Conservation (phyloP, 2,113 vertebrate genomes). For the Muscicapa adusta region DNA sequence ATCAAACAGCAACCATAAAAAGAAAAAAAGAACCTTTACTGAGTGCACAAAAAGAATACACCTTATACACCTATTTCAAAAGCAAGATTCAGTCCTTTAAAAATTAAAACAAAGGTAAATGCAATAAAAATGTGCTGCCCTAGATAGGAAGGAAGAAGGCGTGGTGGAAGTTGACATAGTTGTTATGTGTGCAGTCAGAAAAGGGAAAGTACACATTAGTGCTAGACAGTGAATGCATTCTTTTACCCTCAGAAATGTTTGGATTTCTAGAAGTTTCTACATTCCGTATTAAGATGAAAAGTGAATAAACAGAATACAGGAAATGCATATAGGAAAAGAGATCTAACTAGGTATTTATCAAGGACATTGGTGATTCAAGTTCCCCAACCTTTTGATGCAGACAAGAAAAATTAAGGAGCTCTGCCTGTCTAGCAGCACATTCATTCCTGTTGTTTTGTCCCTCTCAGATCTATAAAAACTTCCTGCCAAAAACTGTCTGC, state of each 20-base stretch:
- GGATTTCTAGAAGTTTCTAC: not conserved
- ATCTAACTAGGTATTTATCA: not conserved
- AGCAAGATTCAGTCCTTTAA: not conserved
- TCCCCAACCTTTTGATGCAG: not conserved
- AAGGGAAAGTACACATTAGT: not conserved
- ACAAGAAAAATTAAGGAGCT: not conserved
- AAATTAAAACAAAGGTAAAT: not conserved
- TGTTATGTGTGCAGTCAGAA: not conserved
- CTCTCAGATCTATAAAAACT: not conserved
- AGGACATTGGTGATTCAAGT: accelerated
- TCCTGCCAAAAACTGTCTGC: not conserved
- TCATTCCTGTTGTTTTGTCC: not conserved
- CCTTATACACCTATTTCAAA: not conserved
- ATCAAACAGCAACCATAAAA: not conserved
- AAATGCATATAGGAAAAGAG: not conserved
- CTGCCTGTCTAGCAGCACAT: not conserved
- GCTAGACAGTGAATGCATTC: not conserved
- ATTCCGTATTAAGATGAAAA: not conserved
- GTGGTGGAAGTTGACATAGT: not conserved
- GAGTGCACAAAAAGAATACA: not conserved
- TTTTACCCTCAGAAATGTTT: not conserved
- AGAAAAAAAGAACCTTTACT: not conserved
- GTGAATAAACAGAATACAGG: not conserved
- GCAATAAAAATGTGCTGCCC: not conserved
- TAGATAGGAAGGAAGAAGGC: not conserved